Conservation (phyloP, 2,797 vertebrate genomes). For the Apogon hyalosoma region DNA sequence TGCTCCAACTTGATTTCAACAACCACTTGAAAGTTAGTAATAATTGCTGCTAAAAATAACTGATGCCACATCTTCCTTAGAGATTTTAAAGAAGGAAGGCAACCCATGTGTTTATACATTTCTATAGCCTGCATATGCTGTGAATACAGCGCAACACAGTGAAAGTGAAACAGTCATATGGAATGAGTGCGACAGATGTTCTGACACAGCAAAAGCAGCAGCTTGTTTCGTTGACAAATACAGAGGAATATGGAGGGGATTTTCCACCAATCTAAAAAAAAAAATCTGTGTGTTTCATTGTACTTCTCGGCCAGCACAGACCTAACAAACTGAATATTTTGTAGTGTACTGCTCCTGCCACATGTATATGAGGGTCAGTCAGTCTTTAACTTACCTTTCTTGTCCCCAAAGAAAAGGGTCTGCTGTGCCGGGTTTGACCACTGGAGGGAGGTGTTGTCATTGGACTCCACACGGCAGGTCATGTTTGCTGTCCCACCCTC, state of each 20-base stretch:
- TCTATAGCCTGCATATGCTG: constrained; percentile 23
- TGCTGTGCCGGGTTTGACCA: constrained; percentile 99
- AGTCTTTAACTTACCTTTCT: constrained; percentile 91
- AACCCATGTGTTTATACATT: constrained; percentile 13
- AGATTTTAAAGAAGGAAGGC: constrained; percentile 27
- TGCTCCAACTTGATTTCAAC: constrained; percentile 27
- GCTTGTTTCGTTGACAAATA: constrained; percentile 43
- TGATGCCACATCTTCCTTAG: constrained; percentile 24
- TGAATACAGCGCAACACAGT: constrained; percentile 12
- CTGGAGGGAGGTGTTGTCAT: constrained; percentile 99
- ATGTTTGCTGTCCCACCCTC: constrained; percentile 94
- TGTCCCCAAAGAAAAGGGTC: constrained; percentile 98
- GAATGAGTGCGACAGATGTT: constrained; percentile 42
- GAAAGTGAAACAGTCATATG: constrained; percentile 27
- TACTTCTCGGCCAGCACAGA: constrained; percentile 24
- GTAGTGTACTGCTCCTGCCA: constrained; percentile 24
- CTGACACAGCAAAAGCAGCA: constrained; percentile 43
- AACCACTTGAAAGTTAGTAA: constrained; percentile 7
- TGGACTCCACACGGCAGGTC: constrained; percentile 99
- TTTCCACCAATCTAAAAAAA: constrained; percentile 22
- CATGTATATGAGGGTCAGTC: constrained; percentile 18
- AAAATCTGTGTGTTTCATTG: constrained; percentile 16
- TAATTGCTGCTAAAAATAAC: background rate
- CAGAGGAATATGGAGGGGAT: background rate
- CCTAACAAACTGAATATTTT: constrained; percentile 27